phyloP scores from a whole-genome alignment of 2,113 vertebrate species.

The Sander vitreus region DNA sequence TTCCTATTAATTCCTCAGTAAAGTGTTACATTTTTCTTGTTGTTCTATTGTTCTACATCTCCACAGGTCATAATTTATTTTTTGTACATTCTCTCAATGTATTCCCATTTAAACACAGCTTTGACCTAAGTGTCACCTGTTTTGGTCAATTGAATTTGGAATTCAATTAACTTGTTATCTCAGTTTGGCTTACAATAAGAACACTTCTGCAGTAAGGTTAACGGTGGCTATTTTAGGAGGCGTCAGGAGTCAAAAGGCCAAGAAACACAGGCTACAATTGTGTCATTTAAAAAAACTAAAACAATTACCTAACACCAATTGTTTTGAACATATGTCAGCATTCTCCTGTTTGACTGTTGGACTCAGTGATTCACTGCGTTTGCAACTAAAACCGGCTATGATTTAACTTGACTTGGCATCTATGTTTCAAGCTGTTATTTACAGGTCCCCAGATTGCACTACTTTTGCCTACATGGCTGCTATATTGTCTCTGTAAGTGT shows the following conservation, averaged over 20 bases:
- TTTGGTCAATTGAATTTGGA: slow-evolving; percentile 16
- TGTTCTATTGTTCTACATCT: background rate
- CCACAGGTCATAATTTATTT: background rate
- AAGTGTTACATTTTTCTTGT: slow-evolving; percentile 7
- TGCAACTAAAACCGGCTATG: background rate
- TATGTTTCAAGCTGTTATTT: slow-evolving; percentile 4
- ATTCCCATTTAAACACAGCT: background rate
- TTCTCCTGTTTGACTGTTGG: background rate
- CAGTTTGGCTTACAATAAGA: slow-evolving; percentile 25
- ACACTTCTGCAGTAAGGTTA: background rate
- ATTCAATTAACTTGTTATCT: slow-evolving; percentile 45
- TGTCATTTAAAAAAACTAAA: slow-evolving; percentile 19
- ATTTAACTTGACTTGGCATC: background rate
- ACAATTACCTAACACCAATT: background rate
- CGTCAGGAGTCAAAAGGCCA: slow-evolving; percentile 33
- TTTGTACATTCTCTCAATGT: background rate
- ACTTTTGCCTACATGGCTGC: background rate
- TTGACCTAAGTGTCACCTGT: slow-evolving; percentile 21
- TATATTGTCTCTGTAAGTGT: background rate
- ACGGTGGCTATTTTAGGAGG: slow-evolving; percentile 26
- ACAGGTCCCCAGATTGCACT: background rate
- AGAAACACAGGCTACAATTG: slow-evolving; percentile 38
- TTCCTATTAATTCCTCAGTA: background rate
- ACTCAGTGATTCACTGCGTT: slow-evolving; percentile 3
- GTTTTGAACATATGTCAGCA: background rate